Evolutionary conservation across 2,797 vertebrate species (phyloP), one percentile per base, ranked within the genome.

Genomic region (Poecile montanus): DNA sequence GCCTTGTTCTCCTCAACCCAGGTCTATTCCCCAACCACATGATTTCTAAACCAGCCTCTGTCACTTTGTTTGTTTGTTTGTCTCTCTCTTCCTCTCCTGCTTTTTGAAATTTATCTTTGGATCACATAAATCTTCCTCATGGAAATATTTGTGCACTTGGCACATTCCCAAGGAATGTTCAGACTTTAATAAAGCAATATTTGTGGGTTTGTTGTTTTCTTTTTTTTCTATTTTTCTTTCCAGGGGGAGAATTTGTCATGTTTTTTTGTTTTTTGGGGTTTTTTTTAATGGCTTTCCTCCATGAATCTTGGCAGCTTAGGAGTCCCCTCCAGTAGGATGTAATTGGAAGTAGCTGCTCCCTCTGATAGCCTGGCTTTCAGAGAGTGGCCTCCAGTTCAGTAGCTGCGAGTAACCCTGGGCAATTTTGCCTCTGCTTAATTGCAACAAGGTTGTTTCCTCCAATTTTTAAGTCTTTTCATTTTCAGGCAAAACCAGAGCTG

Each of bases 241-340:
- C 80, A 57, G 20, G 53, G 78, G 83, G 54, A 93, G 65, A 95
- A 76, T 89, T 94, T 77, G 45, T 91, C 32, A 70, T 7, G 0
- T 10, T 73, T 86, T 65, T 71, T 57, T 42, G 42, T 15, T 42
- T 17, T 40, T 40, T 40, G 38, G 38, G 42, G 16, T 16, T 42
- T 44, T 26, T 50, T 11, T 70, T 3, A 68, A 92, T 82, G 68
- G 68, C 75, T 93, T 92, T 93, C 17, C 57, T 94, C 85, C 88
- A 82, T 68, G 57, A 76, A 81, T 77, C 71, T 85, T 96, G 95
- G 93, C 90, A 96, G 84, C 54, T 57, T 50, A 44, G 80, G 29
- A 91, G 74, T 90, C 67, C 85, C 91, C 89, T 96, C 93, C 83
- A 91, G 95, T 89, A 91, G 89, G 88, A 93, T 91, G 85, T 85